Base-by-base conservation (phyloP, 2,113 vertebrate species). In the Oncorhynchus clarkii region DNA sequence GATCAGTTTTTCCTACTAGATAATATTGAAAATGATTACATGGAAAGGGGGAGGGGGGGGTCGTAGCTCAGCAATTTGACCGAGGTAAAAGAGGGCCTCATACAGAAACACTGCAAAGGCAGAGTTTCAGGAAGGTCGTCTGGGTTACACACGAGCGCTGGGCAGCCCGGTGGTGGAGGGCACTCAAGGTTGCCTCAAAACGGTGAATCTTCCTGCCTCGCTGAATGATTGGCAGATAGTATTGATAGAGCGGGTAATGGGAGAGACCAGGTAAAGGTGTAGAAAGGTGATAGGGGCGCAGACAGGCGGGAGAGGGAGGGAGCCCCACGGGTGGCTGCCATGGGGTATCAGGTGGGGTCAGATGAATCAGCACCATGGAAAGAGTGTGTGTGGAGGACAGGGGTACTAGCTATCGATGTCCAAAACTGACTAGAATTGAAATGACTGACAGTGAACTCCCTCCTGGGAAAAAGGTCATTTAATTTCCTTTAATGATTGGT, bases 231-330 rank as follows among this genome's bases (percentile, higher is more conserved):
- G 80, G 81, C 76, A 77, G 80, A 66, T 62, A 67, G 84, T 20
- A 71, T 83, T 72, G 87, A 75, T 9, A 76, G 80, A 5, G 48
- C 71, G 49, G 78, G 89, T 90, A 90, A 93, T 34, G 18, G 68
- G 82, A 92, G 85, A 88, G 77, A 76, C 67, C 70, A 76, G 85
- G 71, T 73, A 71, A 67, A 88, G 77, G 87, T 88, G 86, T 54
- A 88, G 89, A 90, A 92, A 91, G 80, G 84, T 81, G 85, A 93
- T 85, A 86, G 70, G 62, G 66, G 34, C 75, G 27, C 22, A 9
- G 75, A 49, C 78, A 51, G 34, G 29, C 51, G 49, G 65, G n/a
- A 13, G 74, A 3, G 68, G 68, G 12, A 8, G 68, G 34, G 14
- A 18, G 26, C 12, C 20, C 34, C 31, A 77, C 67, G 18, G 54